Evolutionary conservation across 2,113 vertebrate species (phyloP).

Genomic region (Calcarius ornatus): DNA sequence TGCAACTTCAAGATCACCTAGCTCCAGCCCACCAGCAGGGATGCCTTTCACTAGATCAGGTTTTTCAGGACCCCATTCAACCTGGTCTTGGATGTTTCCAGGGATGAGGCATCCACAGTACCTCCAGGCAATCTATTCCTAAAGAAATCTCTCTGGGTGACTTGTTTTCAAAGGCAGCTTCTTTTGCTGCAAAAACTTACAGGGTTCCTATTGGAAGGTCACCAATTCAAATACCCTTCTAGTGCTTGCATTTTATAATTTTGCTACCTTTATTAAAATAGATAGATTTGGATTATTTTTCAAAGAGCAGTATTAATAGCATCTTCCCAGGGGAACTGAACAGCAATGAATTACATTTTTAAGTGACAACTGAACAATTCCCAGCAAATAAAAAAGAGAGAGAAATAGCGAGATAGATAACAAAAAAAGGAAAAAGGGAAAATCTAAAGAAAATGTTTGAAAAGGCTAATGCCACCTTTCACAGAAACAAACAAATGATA

Average conservation of each 20-base stretch:
- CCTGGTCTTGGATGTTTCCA: not conserved
- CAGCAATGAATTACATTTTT: not conserved
- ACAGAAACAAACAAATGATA: not conserved
- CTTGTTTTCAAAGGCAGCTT: not conserved
- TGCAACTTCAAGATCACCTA: accelerated
- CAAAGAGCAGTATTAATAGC: not conserved
- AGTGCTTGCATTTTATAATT: not conserved
- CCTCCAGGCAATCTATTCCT: not conserved
- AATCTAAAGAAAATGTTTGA: not conserved
- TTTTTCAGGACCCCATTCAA: not conserved
- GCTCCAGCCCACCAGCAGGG: not conserved
- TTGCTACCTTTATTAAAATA: not conserved
- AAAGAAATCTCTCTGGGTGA: not conserved
- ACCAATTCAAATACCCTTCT: not conserved
- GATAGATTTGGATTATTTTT: not conserved
- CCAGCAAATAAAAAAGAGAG: accelerated
- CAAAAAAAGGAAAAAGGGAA: not conserved
- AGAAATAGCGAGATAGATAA: not conserved
- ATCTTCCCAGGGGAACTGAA: not conserved
- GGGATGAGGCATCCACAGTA: too few relatives aligned
- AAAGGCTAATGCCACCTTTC: not conserved
- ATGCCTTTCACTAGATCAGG: not conserved
- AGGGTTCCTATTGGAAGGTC: not conserved
- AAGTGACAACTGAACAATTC: not conserved
- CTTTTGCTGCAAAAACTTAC: not conserved